Percentiles rank a stretch among this genome's conserved stretches.
These are phyloP conservation scores for Hylaeus volcanicus DNA, from an alignment of 1,140 invertebrate species.

Conservation along the genomic window DNA sequence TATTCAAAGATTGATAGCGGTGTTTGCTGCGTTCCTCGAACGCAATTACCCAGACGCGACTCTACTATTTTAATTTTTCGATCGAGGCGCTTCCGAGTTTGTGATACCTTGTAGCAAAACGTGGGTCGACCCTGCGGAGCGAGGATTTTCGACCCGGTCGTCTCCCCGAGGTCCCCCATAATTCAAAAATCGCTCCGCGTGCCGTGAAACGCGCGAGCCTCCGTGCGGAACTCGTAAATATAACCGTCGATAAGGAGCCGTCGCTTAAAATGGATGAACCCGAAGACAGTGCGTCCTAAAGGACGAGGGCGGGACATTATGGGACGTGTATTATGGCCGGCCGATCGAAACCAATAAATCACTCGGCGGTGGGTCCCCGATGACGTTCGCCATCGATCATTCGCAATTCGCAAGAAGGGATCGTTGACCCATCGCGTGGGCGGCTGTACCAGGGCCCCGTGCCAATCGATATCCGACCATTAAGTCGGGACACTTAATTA, in stretches of 20 bases:
- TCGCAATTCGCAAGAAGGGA: slow-evolving; percentile 54
- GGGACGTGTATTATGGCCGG: slow-evolving; percentile 4
- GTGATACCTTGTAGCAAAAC: too few species aligned
- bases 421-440: slow-evolving; percentile 48
- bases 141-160: too few species aligned
- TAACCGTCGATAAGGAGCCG: slow-evolving; percentile 16
- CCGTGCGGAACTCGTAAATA: slow-evolving; percentile 20
- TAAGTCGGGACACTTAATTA: slow-evolving; percentile 61
- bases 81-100: too few species aligned
- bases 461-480: slow-evolving; percentile 53
- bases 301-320: slow-evolving; percentile 24
- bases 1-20: too few species aligned
- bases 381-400: slow-evolving; percentile 62
- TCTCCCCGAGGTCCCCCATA: background rate
- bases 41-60: too few species aligned
- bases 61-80: too few species aligned
- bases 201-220: background rate
- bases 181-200: background rate
- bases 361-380: slow-evolving; percentile 40
- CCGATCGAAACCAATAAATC: slow-evolving; percentile 59
- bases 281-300: slow-evolving; percentile 30
- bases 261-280: slow-evolving; percentile 24
- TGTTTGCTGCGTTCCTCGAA: too few species aligned
- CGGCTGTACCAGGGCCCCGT: background rate
- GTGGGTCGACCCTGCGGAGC: too few species aligned